These are phyloP conservation scores for Collichthys lucidus DNA, from an alignment of 2,113 vertebrate species.

Conservation along the genomic window DNA sequence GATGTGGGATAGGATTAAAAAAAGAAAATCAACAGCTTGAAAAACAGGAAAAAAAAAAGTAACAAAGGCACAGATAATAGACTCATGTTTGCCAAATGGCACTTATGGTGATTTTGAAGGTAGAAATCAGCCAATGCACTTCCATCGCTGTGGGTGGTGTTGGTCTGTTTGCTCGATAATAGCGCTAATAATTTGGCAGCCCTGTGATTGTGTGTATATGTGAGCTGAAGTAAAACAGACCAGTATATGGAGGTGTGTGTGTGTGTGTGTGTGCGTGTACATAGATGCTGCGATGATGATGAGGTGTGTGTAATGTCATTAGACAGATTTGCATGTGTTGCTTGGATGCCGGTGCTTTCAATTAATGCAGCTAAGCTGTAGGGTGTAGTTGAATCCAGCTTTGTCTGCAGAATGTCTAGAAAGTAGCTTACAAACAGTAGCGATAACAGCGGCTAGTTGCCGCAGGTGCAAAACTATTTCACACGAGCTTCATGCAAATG, in stretches of 20 bases:
- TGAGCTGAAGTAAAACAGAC: slow-evolving; percentile 35
- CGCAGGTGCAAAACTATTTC: slow-evolving; percentile 67
- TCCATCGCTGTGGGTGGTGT: slow-evolving; percentile 47
- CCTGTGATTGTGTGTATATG: slow-evolving; percentile 25
- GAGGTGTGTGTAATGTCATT: slow-evolving; percentile 52
- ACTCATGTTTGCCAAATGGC: slow-evolving; percentile 17
- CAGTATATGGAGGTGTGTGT: background rate
- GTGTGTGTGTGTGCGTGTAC: slow-evolving; percentile 15
- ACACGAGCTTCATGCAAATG: slow-evolving; percentile 68
- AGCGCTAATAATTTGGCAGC: slow-evolving; percentile 55
- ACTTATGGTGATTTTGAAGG: slow-evolving; percentile 22
- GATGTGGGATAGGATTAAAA: background rate
- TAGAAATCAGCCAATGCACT: slow-evolving; percentile 30
- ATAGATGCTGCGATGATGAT: slow-evolving; percentile 11
- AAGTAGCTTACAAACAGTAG: slow-evolving; percentile 62
- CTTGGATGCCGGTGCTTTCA: slow-evolving; percentile 59
- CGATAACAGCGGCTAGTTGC: slow-evolving; percentile 51
- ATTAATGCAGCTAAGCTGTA: slow-evolving; percentile 49
- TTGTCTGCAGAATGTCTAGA: slow-evolving; percentile 71
- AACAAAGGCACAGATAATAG: slow-evolving; percentile 27
- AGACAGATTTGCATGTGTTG: slow-evolving; percentile 61
- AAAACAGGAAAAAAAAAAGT: background rate
- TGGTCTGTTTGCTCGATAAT: slow-evolving; percentile 56
- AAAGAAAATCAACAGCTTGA: background rate
- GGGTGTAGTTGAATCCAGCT: slow-evolving; percentile 62